A percentile compares a stretch with the other conserved stretches of the same genome.
Conservation (phyloP, 2,113 vertebrate species). For the Bos indicus region DNA sequence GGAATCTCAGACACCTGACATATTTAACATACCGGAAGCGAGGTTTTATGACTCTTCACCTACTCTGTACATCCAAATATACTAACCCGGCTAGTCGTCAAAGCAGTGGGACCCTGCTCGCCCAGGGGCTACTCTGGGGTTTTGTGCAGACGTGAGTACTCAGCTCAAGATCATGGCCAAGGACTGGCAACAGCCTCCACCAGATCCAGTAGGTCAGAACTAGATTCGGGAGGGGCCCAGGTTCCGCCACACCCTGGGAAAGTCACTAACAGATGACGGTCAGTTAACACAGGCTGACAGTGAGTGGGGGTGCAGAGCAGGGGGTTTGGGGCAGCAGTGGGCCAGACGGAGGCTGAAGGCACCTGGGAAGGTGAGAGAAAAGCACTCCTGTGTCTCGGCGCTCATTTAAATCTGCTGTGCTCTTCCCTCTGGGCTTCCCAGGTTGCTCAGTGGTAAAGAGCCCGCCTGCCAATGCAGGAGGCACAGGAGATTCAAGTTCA, state of each 20-base stretch:
- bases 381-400: accelerated
- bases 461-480: neutral
- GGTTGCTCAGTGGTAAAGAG: neutral
- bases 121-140: neutral
- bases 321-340: too few species aligned
- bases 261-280: too few species aligned
- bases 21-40: neutral
- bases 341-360: accelerated
- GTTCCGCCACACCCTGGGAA: accelerated
- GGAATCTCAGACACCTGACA: neutral
- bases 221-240: neutral
- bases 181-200: neutral
- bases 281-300: neutral
- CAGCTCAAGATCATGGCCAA: neutral
- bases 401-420: neutral
- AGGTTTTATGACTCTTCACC: neutral
- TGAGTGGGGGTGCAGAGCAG: accelerated
- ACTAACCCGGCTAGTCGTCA: neutral
- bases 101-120: accelerated
- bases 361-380: neutral
- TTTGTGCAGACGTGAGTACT: neutral
- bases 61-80: neutral
- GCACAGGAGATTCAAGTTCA: neutral
- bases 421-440: neutral
- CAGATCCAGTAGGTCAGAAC: accelerated